A percentile compares a stretch with the other conserved stretches of the same genome.
Conservation (phyloP, 2,113 vertebrate genomes). For the Cnemophilus loriae region DNA sequence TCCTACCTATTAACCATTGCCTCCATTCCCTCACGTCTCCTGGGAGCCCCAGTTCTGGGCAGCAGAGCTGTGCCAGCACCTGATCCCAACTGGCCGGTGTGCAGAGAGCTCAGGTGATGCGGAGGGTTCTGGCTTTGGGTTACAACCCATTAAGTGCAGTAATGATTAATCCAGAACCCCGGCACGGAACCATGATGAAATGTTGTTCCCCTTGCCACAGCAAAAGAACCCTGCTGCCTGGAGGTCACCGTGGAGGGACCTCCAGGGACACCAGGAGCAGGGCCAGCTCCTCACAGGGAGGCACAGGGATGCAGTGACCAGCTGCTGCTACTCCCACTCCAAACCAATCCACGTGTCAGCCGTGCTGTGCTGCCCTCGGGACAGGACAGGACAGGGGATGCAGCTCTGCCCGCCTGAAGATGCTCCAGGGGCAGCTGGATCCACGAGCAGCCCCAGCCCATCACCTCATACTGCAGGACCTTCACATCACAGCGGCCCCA, state of each 20-base stretch:
- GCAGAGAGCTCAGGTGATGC: not conserved
- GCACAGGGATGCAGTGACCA: not conserved
- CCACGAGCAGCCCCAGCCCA: not conserved
- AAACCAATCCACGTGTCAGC: not conserved
- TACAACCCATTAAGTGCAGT: not conserved
- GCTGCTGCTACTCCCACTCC: not conserved
- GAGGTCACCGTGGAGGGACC: not conserved
- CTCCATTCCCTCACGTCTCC: not conserved
- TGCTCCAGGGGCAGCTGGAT: not conserved
- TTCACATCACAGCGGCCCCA: not conserved
- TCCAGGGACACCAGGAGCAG: not conserved
- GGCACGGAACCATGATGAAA: not conserved
- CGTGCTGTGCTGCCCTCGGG: accelerated
- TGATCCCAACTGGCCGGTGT: not conserved
- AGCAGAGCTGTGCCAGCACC: conserved; percentile 22
- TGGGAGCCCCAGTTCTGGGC: not conserved
- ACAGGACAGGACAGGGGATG: accelerated
- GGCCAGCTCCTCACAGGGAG: not conserved
- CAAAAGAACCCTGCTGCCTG: not conserved
- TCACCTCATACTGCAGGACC: not conserved
- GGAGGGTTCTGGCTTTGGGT: not conserved
- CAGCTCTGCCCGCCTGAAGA: not conserved
- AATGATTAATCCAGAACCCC: conserved; percentile 51
- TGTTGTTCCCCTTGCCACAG: not conserved
- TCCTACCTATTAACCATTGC: conserved; percentile 37